A percentile compares a stretch with the other conserved stretches of the same genome.
Conservation (phyloP, 2,113 vertebrate species). For the Spermophilus dauricus region DNA sequence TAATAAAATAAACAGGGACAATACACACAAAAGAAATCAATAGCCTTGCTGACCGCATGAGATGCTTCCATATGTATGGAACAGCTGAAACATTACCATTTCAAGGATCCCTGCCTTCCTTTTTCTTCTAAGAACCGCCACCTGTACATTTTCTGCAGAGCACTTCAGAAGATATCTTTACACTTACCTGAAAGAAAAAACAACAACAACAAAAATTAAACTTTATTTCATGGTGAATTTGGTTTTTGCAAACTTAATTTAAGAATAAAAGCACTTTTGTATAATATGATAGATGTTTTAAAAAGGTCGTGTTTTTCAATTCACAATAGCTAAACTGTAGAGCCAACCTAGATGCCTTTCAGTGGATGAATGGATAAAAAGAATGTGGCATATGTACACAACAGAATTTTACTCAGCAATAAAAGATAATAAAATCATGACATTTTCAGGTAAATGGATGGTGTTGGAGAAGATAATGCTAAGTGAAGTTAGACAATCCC, state of each 20-base stretch:
- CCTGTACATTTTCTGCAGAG: constrained; percentile 67
- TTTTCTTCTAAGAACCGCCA: constrained; percentile 79
- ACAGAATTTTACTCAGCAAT: too few relatives aligned
- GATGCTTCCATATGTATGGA: background rate
- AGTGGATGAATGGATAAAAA: too few relatives aligned
- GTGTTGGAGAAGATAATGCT: too few relatives aligned
- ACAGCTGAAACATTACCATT: constrained; percentile 81
- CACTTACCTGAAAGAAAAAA: constrained; percentile 89
- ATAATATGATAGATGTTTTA: background rate
- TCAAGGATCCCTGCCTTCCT: constrained; percentile 75
- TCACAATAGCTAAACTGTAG: too few relatives aligned
- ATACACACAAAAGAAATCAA: constrained; percentile 60
- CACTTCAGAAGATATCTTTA: constrained; percentile 71
- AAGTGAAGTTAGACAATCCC: too few relatives aligned
- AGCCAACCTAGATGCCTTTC: too few relatives aligned
- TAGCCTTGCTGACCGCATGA: background rate
- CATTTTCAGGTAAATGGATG: too few relatives aligned
- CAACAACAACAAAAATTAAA: constrained; percentile 70
- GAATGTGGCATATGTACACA: too few relatives aligned
- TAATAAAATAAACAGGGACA: constrained; percentile 63
- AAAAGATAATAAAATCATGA: too few relatives aligned
- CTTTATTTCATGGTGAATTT: constrained; percentile 54
- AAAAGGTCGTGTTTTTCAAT: background rate
- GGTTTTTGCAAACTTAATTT: constrained; percentile 50
- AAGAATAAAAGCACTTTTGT: background rate